Base-by-base conservation (phyloP, 2,113 vertebrate genomes). In the Tautogolabrus adspersus region DNA sequence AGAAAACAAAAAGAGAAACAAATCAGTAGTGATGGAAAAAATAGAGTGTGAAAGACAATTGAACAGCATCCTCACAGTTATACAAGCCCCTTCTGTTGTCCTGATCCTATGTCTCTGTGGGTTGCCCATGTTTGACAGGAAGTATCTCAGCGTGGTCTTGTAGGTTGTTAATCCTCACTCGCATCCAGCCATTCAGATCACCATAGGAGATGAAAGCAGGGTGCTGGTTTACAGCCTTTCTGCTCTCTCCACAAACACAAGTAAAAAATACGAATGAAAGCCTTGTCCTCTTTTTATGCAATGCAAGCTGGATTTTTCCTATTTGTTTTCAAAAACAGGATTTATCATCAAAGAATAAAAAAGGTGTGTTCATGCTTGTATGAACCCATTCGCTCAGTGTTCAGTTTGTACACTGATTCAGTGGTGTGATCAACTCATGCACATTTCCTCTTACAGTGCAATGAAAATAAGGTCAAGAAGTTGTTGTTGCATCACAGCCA, bases 101-200 rank as follows among this genome's bases (percentile, higher is more conserved):
- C 77, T 79, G 49, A 21, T 77, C 76, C 51, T 75, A 47, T 40
- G 56, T 72, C 80, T 74, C 83, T 72, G 73, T 72, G 76, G 74
- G 84, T 60, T 38, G 61, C 73, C 19, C 0, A 37, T 85, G 85
- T 83, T 78, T 82, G 80, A 87, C 88, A 89, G 88, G 82, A 87
- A 83, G 79, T 75, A 52, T 83, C 86, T 67, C 87, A 88, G 90
- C 81, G 47, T 83, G 90, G 56, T 70, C 66, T 63, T 79, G 64
- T 54, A 40, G 71, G 57, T 61, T 78, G 71, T 72, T 87, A 89
- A 90, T 90, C 82, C 84, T 79, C 76, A 52, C 77, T 84, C 87
- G 78, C 77, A 87, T 80, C 76, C 63, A 75, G 69, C 73, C 64
- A 80, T 66, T 56, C 58, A 0, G 13, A 49, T 83, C 78, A 47